A percentile compares a stretch with the other conserved stretches of the same genome.
Evolutionary conservation across 2,113 vertebrate genomes (phyloP).

Genomic region (Corythornis vintsioides): DNA sequence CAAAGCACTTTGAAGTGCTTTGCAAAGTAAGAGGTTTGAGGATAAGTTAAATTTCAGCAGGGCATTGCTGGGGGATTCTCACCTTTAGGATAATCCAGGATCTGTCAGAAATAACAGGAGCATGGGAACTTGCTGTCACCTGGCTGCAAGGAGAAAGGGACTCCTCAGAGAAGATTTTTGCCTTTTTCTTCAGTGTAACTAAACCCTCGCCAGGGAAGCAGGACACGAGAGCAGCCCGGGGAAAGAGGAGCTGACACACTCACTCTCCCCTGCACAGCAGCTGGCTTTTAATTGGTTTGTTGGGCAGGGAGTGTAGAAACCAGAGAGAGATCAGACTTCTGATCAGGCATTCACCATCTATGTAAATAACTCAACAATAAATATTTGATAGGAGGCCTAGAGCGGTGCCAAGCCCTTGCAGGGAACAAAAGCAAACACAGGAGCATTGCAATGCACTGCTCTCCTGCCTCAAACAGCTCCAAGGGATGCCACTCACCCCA

Average conservation of each 20-base stretch:
- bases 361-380: background rate
- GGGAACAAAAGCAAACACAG: background rate
- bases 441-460: background rate
- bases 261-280: background rate
- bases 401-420: background rate
- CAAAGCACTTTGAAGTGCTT: background rate
- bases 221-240: background rate
- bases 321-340: background rate
- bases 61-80: background rate
- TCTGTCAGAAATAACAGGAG: background rate
- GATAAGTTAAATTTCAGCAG: background rate
- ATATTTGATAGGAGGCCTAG: background rate
- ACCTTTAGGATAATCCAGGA: background rate
- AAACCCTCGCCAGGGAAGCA: background rate
- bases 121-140: background rate
- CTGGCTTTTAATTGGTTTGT: background rate
- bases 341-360: background rate
- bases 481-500: background rate
- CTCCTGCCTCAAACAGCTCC: background rate
- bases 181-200: background rate
- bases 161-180: background rate
- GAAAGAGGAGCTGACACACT: background rate
- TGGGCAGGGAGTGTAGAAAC: background rate
- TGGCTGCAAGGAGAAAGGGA: background rate
- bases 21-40: background rate